These are phyloP conservation scores for Orchesella flavescens DNA, from an alignment of 2,888 invertebrate genomes.

Conservation along the genomic window DNA sequence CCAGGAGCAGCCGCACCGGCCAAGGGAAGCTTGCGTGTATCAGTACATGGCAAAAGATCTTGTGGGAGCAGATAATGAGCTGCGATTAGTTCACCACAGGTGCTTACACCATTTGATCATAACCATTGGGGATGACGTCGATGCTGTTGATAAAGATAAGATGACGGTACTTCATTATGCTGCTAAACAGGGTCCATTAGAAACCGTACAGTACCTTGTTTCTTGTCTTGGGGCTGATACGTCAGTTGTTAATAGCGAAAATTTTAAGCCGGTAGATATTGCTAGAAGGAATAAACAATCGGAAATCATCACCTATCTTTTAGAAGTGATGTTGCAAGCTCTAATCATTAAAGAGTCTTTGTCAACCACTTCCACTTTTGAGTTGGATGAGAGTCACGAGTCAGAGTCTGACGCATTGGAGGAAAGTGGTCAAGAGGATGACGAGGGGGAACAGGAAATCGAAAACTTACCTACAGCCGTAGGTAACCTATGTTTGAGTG, in stretches of 20 bases:
- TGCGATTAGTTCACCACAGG: not conserved
- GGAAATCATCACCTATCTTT: not conserved
- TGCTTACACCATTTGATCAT: not conserved
- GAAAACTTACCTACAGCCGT: too few species aligned
- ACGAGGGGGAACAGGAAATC: too few species aligned
- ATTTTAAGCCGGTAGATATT: constrained; percentile 13
- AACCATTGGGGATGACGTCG: not conserved
- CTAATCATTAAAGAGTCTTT: too few species aligned
- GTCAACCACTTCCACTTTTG: too few species aligned
- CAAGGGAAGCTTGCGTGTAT: too few species aligned
- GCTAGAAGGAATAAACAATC: constrained; percentile 2
- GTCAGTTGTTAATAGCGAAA: not conserved
- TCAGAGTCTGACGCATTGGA: too few species aligned
- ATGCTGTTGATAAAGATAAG: not conserved
- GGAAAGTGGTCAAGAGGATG: too few species aligned
- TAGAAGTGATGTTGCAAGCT: not conserved
- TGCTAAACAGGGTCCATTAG: constrained; percentile 5
- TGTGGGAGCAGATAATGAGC: not conserved
- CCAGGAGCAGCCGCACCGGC: too few species aligned
- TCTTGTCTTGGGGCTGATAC: constrained; percentile 1
- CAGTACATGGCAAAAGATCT: not conserved
- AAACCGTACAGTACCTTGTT: not conserved
- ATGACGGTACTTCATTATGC: constrained; percentile 29
- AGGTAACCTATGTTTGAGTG: too few species aligned
- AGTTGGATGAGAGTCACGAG: too few species aligned